Percentiles rank a stretch among this genome's conserved stretches.
Evolutionary conservation across 2,888 invertebrate genomes (phyloP).

Genomic region (Leptopilina syphax): DNA sequence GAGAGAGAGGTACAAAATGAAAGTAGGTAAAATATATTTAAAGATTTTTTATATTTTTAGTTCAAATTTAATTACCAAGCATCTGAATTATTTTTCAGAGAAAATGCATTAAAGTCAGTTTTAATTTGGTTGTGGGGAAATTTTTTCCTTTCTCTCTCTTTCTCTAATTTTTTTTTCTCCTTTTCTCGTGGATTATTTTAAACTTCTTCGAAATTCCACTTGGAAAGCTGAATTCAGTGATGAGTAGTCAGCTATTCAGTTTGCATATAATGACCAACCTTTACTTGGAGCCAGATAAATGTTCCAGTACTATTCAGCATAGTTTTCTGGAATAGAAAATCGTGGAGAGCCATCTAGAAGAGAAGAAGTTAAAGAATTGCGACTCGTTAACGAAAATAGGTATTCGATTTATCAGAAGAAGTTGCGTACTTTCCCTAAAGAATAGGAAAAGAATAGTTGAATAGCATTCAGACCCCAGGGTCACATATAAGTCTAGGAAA

Average conservation of each 20-base stretch:
- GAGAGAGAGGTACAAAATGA: no score
- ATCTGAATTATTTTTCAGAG: not conserved
- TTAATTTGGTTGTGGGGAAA: not conserved
- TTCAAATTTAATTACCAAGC: not conserved
- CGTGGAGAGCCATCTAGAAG: conserved; percentile 28
- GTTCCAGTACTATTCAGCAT: conserved; percentile 35
- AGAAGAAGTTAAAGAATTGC: conserved; percentile 29
- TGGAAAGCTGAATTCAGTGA: conserved; percentile 30
- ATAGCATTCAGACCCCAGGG: conserved; percentile 12
- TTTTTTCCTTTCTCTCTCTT: no score
- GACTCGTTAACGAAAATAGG: conserved; percentile 34
- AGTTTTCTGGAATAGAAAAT: conserved; percentile 12
- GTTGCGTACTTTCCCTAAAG: conserved; percentile 13
- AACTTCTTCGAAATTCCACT: conserved; percentile 30
- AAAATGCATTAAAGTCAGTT: not conserved
- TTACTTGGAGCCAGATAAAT: conserved; percentile 28
- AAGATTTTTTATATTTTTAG: not conserved
- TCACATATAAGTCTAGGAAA: conserved; percentile 24
- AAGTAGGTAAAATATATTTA: not conserved
- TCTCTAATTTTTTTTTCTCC: not conserved
- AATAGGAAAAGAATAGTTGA: not conserved
- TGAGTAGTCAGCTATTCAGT: conserved; percentile 32
- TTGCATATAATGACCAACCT: conserved; percentile 37
- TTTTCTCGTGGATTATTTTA: conserved; percentile 2
- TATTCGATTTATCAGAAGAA: conserved; percentile 37